Evolutionary conservation across 2,797 vertebrate genomes (phyloP).

Genomic region (Crocidura indochinensis): DNA sequence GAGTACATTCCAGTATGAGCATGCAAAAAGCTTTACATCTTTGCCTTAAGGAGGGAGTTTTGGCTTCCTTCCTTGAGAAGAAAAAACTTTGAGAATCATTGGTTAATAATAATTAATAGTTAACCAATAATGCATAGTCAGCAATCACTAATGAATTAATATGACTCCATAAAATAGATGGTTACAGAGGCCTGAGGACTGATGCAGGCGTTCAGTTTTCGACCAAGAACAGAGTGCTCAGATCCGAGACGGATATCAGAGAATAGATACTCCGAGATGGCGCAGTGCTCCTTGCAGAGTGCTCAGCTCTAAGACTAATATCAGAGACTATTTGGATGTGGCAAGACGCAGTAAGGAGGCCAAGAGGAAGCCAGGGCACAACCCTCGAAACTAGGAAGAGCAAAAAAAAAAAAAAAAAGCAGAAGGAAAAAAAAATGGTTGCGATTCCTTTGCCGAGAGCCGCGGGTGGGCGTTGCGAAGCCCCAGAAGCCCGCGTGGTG

Average conservation of each 20-base stretch:
- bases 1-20: background rate
- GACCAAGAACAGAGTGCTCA: background rate
- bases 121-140: background rate
- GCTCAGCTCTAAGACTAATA: background rate
- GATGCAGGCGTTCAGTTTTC: slow-evolving; percentile 28
- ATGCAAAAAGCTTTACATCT: slow-evolving; percentile 46
- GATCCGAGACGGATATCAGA: background rate
- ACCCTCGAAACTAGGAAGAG: background rate
- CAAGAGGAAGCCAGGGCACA: background rate
- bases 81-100: background rate
- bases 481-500: background rate
- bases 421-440: slow-evolving; percentile 26
- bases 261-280: background rate
- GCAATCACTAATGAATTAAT: too few relatives aligned
- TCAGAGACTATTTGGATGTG: background rate
- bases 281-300: background rate
- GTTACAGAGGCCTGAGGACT: slow-evolving; percentile 27
- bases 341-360: background rate
- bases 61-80: background rate
- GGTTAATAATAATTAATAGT: background rate
- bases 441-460: background rate
- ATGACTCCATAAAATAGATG: slow-evolving; percentile 45
- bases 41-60: slow-evolving; percentile 7
- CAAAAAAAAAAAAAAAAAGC: background rate
- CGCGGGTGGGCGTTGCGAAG: background rate